Percentiles rank a stretch among this genome's conserved stretches.
Evolutionary conservation across 2,113 vertebrate species (phyloP).

Genomic region (Rynchops niger): DNA sequence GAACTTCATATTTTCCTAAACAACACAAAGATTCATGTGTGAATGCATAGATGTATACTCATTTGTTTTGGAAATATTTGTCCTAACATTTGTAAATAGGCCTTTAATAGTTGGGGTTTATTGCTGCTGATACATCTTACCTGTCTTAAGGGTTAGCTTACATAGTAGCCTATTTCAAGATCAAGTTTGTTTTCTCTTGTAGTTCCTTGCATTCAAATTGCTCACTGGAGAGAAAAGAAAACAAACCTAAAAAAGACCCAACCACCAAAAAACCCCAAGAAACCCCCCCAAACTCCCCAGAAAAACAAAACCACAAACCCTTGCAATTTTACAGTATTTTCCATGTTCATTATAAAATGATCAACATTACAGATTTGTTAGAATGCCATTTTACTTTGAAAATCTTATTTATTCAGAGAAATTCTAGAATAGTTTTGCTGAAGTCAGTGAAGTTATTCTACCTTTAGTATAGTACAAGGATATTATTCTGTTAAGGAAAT

Average conservation of each 20-base stretch:
- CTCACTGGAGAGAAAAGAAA: neutral
- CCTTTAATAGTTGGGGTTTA: neutral
- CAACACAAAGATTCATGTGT: neutral
- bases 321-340: neutral
- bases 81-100: neutral
- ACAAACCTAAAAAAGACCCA: neutral
- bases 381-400: neutral
- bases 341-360: neutral
- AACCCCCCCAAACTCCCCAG: neutral
- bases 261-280: neutral
- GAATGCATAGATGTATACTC: neutral
- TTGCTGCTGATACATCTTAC: neutral
- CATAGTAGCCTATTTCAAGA: neutral
- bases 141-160: neutral
- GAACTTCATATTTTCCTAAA: neutral
- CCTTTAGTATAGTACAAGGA: neutral
- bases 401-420: neutral
- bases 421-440: neutral
- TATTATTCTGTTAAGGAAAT: neutral
- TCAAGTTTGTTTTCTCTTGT: neutral
- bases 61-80: neutral
- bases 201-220: neutral
- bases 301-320: neutral
- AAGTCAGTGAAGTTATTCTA: neutral
- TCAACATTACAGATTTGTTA: neutral